Evolutionary conservation across 2,888 invertebrate genomes (phyloP).

Genomic region (Epsilonema sp.): DNA sequence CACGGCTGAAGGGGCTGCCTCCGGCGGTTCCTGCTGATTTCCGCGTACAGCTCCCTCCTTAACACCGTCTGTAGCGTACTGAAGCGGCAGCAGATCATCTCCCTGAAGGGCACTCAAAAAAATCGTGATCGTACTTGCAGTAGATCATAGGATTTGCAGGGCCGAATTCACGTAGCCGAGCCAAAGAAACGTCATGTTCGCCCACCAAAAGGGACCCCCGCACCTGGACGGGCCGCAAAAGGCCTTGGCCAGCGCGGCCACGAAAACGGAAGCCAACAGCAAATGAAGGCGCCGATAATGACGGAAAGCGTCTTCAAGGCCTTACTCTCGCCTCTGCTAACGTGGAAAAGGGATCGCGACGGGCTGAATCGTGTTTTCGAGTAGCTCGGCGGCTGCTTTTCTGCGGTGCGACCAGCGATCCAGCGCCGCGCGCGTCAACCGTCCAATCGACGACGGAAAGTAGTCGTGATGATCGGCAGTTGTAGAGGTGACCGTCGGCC

Average conservation of each 20-base stretch:
- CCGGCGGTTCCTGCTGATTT: too few species aligned
- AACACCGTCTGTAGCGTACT: constrained; percentile 24
- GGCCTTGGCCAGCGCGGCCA: constrained; percentile 6
- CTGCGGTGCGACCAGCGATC: too few species aligned
- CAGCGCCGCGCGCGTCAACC: too few species aligned
- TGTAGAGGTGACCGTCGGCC: too few species aligned
- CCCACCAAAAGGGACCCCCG: constrained; percentile 4
- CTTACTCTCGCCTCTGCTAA: constrained; percentile 6
- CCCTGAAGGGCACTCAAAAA: constrained; percentile 27
- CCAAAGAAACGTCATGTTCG: constrained; percentile 4
- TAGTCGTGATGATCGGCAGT: too few species aligned
- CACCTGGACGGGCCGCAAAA: background rate
- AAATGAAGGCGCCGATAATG: constrained; percentile 8
- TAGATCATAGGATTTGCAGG: constrained; percentile 9
- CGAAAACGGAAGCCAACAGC: constrained; percentile 9
- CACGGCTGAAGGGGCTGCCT: too few species aligned
- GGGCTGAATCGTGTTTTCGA: too few species aligned
- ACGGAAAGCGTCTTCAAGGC: constrained; percentile 7
- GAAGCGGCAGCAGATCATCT: constrained; percentile 27
- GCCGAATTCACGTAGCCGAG: constrained; percentile 9
- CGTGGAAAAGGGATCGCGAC: too few species aligned
- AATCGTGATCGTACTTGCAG: constrained; percentile 24
- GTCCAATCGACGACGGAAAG: too few species aligned
- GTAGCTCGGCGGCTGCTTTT: too few species aligned
- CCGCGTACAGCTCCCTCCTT: too few species aligned